Evolutionary conservation across 2,888 invertebrate genomes (phyloP).

Genomic region (Yponomeuta cagnagella): DNA sequence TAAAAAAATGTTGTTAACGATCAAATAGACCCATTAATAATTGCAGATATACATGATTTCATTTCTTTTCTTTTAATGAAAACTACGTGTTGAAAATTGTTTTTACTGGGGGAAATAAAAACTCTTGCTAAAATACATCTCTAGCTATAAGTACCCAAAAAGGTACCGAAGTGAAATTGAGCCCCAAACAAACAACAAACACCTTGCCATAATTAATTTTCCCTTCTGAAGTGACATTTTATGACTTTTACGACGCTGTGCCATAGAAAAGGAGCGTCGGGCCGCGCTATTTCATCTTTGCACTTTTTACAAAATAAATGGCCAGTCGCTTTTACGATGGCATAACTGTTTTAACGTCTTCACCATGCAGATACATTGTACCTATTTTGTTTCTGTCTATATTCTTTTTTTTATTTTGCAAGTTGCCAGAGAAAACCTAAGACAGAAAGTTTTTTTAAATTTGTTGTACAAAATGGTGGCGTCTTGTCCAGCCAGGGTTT

Average conservation of each 20-base stretch:
- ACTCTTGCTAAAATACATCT: no score
- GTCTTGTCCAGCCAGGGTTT: no score
- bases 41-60: background rate
- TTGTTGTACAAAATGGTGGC: no score
- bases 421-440: no score
- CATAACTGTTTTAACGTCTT: conserved; percentile 11
- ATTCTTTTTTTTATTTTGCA: no score
- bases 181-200: background rate
- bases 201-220: background rate
- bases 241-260: background rate
- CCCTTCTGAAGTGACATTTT: background rate
- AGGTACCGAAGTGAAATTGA: background rate
- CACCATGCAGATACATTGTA: background rate
- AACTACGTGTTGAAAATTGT: no score
- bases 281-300: background rate
- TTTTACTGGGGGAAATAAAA: background rate
- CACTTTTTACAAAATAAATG: conserved; percentile 1
- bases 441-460: no score
- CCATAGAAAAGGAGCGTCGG: background rate
- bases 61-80: no score
- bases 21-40: no score
- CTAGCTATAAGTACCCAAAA: background rate
- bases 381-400: no score
- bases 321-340: background rate
- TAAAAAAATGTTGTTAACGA: no score